Evolutionary conservation across 2,888 invertebrate species (phyloP), one percentile per base, ranked within the genome.

Genomic region (Lottia scabra): DNA sequence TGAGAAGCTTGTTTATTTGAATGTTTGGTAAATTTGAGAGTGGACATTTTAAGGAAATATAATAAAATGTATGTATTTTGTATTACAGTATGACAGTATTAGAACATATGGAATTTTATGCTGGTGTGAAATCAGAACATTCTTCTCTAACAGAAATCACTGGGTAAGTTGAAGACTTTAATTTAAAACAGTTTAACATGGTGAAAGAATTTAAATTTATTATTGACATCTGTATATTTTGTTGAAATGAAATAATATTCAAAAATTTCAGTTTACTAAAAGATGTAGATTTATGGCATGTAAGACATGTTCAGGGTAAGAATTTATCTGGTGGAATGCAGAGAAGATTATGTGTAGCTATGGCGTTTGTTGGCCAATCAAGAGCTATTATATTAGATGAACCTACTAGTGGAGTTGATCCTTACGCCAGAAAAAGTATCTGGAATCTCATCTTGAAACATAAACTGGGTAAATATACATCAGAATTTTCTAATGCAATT

Each of bases 281-380:
- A 15, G 86, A 85, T 71, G 87, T 89, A 56, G 88, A 88, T 67
- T 78, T 90, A 44, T 80, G 77, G 70, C 74, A 84, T 66, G 80
- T 84, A 46, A 83, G 86, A 46, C 74, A 88, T 71, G 80, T 84
- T 30, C 71, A 80, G 15, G 89, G 85, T 0, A 80, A 78, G 13
- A 76, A 88, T 27, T 76, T 90, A 48, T 90, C 90, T 1, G 90
- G 90, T 6, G 90, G 90, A 0, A 87, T 90, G 86, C 83, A 87
- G 75, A 79, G 90, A n/a, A 80, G 90, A 19, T 82, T 91, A 3
- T 90, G 89, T 78, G 89, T 91, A 23, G 90, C 88, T 2, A 79
- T 90, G 63, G 90, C 91, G 4, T 91, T 91, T 79, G 85, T 89
- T 44, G 90, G 90, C 8, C 89, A 87, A 1, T 89, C 90, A 4